phyloP scores from a whole-genome alignment of 2,888 invertebrate species.

The Diarsia mendica region DNA sequence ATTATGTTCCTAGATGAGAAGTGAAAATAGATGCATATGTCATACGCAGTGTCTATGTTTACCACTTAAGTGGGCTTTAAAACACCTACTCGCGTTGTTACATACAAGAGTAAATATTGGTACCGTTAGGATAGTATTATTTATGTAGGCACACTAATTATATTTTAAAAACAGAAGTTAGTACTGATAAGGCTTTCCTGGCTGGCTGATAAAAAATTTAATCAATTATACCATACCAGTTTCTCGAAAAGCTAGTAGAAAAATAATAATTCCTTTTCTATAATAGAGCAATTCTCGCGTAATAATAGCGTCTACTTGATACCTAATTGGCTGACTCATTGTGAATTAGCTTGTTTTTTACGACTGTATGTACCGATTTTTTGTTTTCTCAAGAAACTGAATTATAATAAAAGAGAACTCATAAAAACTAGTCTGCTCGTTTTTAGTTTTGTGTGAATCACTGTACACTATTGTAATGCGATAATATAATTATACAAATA shows the following conservation, averaged over 20 bases:
- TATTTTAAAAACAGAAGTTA: slow-evolving; percentile 1
- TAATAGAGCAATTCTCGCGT: slow-evolving; percentile 14
- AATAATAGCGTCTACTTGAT: slow-evolving; percentile 16
- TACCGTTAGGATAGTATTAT: neutral
- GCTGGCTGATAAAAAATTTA: neutral
- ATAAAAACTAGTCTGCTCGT: slow-evolving; percentile 35
- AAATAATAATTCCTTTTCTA: neutral
- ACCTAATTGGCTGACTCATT: slow-evolving; percentile 30
- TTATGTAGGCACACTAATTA: neutral
- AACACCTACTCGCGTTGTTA: neutral
- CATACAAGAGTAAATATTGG: neutral
- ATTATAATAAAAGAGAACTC: slow-evolving; percentile 24
- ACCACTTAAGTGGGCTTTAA: neutral
- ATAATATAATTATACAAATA: slow-evolving; percentile 22
- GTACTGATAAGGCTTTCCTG: neutral
- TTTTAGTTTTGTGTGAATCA: slow-evolving; percentile 20
- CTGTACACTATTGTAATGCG: slow-evolving; percentile 33
- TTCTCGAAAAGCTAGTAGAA: neutral
- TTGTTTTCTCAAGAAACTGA: neutral
- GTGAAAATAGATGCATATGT: neutral
- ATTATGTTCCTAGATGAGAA: neutral
- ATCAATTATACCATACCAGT: neutral
- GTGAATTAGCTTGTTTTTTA: slow-evolving; percentile 28
- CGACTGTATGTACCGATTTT: neutral
- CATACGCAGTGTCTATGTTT: neutral